Conservation (phyloP, 2,797 vertebrate genomes). For the Lagocephalus sceleratus region DNA sequence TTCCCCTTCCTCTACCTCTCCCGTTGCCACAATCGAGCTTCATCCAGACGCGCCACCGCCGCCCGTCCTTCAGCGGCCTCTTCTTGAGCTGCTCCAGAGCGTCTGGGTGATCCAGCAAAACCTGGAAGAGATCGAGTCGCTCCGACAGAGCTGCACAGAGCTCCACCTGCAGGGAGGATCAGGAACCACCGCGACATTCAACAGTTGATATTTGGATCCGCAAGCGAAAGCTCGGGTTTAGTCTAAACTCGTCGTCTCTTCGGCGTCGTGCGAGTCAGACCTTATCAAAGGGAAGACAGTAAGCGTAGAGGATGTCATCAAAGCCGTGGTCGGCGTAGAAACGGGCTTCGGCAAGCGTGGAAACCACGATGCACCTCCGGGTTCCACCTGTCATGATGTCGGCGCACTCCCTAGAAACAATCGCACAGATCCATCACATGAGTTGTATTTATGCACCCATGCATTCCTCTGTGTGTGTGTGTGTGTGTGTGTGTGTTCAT, state of each 20-base stretch:
- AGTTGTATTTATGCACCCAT: not conserved
- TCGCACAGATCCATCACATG: not conserved
- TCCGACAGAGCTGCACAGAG: conserved; percentile 74
- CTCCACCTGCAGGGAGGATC: conserved; percentile 56
- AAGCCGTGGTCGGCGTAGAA: conserved; percentile 80
- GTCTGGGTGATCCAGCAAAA: conserved; percentile 73
- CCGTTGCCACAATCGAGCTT: conserved; percentile 83
- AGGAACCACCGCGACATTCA: no score
- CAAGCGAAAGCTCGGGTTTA: no score
- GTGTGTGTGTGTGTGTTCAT: conserved; percentile 15
- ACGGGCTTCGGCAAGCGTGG: conserved; percentile 79
- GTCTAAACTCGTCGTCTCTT: no score
- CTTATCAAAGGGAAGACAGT: conserved; percentile 77
- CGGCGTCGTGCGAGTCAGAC: no score
- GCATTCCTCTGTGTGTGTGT: not conserved
- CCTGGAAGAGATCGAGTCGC: conserved; percentile 74
- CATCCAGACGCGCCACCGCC: conserved; percentile 81
- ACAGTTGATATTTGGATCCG: no score
- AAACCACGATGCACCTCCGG: conserved; percentile 77
- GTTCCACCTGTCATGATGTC: conserved; percentile 79
- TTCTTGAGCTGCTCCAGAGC: conserved; percentile 69
- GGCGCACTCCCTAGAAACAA: conserved; percentile 73
- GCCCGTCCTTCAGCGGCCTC: conserved; percentile 58
- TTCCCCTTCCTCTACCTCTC: conserved; percentile 68
- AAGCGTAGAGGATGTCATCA: conserved; percentile 85